These are phyloP conservation scores for Meles meles DNA, from an alignment of 2,113 vertebrate species.

Conservation along the genomic window DNA sequence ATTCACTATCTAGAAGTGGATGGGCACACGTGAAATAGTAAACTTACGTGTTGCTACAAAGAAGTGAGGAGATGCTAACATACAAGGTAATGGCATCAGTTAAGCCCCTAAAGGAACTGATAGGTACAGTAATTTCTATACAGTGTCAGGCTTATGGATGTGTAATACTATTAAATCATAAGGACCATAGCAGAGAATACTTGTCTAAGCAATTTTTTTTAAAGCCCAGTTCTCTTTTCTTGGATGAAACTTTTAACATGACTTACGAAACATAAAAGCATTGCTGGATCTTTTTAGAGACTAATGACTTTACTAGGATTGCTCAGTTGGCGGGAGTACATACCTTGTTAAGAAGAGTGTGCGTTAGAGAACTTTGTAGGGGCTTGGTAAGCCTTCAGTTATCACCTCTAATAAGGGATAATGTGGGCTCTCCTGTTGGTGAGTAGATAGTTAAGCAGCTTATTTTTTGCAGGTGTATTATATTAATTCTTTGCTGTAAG, in stretches of 20 bases:
- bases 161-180: background rate
- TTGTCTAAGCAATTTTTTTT: background rate
- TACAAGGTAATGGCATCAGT: background rate
- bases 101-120: background rate
- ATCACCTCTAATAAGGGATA: background rate
- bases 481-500: background rate
- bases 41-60: background rate
- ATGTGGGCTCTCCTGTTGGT: background rate
- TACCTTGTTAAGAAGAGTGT: background rate
- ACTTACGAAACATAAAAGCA: background rate
- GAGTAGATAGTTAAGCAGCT: background rate
- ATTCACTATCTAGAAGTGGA: background rate
- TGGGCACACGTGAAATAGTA: background rate
- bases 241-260: background rate
- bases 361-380: background rate
- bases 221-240: background rate
- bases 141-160: background rate
- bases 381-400: background rate
- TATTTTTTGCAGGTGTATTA: background rate
- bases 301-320: background rate
- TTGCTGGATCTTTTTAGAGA: background rate
- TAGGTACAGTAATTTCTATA: background rate
- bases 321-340: background rate
- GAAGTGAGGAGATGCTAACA: background rate
- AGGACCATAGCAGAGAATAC: background rate